A percentile compares a stretch with the other conserved stretches of the same genome.
phyloP scores from a whole-genome alignment of 2,888 invertebrate species.

The Caenorhabditis becei region DNA sequence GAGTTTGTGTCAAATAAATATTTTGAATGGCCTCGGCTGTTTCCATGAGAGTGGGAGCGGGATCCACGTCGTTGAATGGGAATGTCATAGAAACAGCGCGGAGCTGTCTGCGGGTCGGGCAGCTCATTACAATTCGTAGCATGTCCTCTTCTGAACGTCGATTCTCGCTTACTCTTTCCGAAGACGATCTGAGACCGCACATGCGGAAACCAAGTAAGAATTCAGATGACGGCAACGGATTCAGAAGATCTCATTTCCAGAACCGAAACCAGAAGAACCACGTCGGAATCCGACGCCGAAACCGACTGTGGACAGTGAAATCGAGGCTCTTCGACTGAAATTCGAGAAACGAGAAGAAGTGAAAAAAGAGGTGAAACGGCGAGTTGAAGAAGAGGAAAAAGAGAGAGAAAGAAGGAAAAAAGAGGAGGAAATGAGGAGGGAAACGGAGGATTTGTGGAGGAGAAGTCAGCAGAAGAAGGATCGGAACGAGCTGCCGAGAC shows the following conservation, averaged over 20 bases:
- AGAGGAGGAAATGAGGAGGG: constrained; percentile 29
- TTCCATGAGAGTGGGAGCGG: too few relatives aligned
- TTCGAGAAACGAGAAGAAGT: constrained; percentile 35
- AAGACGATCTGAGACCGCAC: constrained; percentile 44
- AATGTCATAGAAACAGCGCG: not conserved
- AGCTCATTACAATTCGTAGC: not conserved
- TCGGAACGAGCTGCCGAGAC: constrained; percentile 19
- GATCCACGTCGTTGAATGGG: not conserved
- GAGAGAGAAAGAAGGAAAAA: constrained; percentile 11
- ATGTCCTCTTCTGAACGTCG: constrained; percentile 22
- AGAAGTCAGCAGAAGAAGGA: constrained; percentile 12
- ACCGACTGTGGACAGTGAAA: constrained; percentile 8
- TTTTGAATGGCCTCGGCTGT: constrained; percentile 9
- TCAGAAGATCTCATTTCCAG: too few relatives aligned
- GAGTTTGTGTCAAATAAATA: constrained; percentile 16
- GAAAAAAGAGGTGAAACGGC: constrained; percentile 34
- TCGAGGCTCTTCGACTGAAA: constrained; percentile 20
- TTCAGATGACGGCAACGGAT: too few relatives aligned
- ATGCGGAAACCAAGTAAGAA: constrained; percentile 44
- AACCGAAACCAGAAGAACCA: not conserved
- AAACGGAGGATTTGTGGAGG: constrained; percentile 15
- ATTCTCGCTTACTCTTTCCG: constrained; percentile 40
- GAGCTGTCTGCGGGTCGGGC: not conserved
- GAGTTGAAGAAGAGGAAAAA: constrained; percentile 42
- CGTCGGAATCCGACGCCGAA: not conserved